These are phyloP conservation scores for Urophycis tenuis DNA, from an alignment of 2,797 vertebrate genomes.

Conservation along the genomic window DNA sequence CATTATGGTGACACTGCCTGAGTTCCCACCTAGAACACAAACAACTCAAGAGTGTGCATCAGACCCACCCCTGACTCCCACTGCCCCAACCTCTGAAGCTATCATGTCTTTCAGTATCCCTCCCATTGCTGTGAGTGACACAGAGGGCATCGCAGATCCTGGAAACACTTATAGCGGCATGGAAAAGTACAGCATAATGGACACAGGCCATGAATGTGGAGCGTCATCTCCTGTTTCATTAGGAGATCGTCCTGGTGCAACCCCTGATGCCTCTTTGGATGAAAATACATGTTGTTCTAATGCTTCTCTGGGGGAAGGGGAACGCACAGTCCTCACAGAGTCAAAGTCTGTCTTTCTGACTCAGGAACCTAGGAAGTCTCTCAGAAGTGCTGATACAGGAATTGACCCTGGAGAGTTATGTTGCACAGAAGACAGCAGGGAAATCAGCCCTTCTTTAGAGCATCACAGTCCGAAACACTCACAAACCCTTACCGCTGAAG, in stretches of 20 bases:
- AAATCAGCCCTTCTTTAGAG: constrained; percentile 16
- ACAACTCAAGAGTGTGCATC: constrained; percentile 28
- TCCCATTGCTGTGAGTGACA: constrained; percentile 34
- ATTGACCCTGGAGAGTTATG: constrained; percentile 6
- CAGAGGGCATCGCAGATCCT: constrained; percentile 17
- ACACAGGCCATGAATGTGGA: constrained; percentile 27
- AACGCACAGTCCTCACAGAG: constrained; percentile 4
- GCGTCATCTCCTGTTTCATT: background rate
- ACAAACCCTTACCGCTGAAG: constrained; percentile 22
- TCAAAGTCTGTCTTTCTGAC: constrained; percentile 22
- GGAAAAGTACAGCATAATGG: constrained; percentile 21
- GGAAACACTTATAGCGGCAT: background rate
- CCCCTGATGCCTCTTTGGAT: background rate
- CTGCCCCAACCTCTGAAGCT: constrained; percentile 24
- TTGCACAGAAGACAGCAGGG: constrained; percentile 10
- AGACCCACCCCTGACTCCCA: constrained; percentile 19
- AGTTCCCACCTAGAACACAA: constrained; percentile 39
- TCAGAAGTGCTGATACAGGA: constrained; percentile 1
- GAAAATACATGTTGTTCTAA: constrained; percentile 11
- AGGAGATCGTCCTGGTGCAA: constrained; percentile 2
- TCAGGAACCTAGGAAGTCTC: constrained; percentile 16
- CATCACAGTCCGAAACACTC: constrained; percentile 19
- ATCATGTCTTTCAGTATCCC: constrained; percentile 34
- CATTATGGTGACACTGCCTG: constrained; percentile 43
- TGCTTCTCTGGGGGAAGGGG: constrained; percentile 6